phyloP scores from a whole-genome alignment of 2,888 invertebrate genomes.

The Dermolepida albohirtum region DNA sequence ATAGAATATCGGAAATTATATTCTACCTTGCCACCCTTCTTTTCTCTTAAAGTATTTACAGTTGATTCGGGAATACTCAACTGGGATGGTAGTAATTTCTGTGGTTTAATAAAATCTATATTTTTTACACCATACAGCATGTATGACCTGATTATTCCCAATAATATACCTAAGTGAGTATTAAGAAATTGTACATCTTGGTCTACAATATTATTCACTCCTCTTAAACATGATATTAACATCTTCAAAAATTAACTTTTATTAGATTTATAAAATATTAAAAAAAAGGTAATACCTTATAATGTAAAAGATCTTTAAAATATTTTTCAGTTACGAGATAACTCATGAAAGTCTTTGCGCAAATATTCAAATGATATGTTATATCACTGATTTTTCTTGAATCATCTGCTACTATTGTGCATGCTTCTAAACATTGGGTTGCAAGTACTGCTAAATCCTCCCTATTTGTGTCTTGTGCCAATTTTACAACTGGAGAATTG shows the following conservation, averaged over 20 bases:
- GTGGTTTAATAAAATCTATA: conserved; percentile 66
- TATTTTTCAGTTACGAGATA: conserved; percentile 63
- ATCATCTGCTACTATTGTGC: conserved; percentile 50
- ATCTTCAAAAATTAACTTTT: conserved; percentile 62
- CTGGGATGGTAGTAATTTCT: conserved; percentile 71
- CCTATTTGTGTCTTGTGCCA: conserved; percentile 26
- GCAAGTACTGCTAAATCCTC: conserved; percentile 51
- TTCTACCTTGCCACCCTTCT: conserved; percentile 72
- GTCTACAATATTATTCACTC: conserved; percentile 60
- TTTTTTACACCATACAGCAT: conserved; percentile 68
- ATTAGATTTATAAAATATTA: conserved; percentile 23
- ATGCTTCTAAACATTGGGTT: conserved; percentile 60
- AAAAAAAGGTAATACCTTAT: conserved; percentile 66
- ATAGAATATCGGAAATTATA: conserved; percentile 19
- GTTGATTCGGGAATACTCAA: conserved; percentile 69
- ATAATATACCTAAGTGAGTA: conserved; percentile 66
- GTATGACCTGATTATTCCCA: conserved; percentile 71
- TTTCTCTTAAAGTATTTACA: conserved; percentile 56
- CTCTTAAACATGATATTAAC: conserved; percentile 63
- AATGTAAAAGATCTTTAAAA: conserved; percentile 67
- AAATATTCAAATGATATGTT: conserved; percentile 54
- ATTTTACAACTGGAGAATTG: conserved; percentile 33
- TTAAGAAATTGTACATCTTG: conserved; percentile 58
- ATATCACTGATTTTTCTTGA: conserved; percentile 43
- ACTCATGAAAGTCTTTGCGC: conserved; percentile 63